These are phyloP conservation scores for Ormyrus nitidulus DNA, from an alignment of 2,888 invertebrate genomes.

Conservation along the genomic window DNA sequence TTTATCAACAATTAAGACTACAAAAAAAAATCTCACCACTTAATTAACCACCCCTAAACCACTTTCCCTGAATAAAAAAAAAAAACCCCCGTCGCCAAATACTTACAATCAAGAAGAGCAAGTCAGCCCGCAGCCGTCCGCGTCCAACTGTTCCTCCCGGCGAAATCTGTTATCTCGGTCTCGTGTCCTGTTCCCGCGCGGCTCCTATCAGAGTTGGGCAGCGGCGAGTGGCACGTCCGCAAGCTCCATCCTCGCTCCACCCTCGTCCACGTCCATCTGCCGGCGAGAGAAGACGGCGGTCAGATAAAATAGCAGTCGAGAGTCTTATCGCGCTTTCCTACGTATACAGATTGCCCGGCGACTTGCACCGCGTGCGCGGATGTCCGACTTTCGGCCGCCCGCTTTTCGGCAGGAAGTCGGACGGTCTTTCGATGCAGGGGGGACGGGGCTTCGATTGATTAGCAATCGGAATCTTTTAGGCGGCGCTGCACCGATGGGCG, in stretches of 20 bases:
- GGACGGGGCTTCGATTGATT: background rate
- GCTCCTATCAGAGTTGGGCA: background rate
- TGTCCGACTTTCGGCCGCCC: too few species aligned
- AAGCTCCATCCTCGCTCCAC: background rate
- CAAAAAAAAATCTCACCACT: too few species aligned
- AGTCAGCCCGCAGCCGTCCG: too few species aligned
- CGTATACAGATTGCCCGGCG: too few species aligned
- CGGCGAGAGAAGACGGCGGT: background rate
- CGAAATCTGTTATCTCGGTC: background rate
- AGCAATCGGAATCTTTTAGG: background rate
- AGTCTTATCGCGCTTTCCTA: conserved; percentile 1
- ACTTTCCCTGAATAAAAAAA: too few species aligned
- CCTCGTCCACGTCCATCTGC: conserved; percentile 31
- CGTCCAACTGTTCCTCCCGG: background rate
- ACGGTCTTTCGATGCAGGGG: background rate
- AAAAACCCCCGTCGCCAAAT: too few species aligned
- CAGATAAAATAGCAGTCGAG: conserved; percentile 9
- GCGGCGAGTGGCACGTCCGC: conserved; percentile 23
- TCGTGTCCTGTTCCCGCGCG: background rate
- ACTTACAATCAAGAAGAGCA: too few species aligned
- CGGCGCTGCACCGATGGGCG: too few species aligned
- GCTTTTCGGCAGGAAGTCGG: background rate
- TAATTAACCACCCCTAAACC: too few species aligned
- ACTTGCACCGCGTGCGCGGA: too few species aligned
- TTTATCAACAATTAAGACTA: too few species aligned